Conservation (phyloP, 2,797 vertebrate genomes). For the Poecilia gillii region DNA sequence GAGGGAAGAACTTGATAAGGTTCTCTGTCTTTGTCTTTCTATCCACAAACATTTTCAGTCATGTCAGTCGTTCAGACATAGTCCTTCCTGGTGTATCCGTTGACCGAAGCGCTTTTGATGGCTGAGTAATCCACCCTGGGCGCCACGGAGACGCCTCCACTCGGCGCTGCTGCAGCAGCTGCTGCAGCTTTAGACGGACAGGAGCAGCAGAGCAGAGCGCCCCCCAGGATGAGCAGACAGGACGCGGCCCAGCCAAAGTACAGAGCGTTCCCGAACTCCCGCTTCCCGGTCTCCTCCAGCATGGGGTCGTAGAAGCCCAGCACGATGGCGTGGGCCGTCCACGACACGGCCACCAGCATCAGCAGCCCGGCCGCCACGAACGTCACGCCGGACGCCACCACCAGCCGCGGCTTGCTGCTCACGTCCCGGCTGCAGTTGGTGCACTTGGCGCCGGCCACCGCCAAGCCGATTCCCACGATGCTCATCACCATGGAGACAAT, state of each 20-base stretch:
- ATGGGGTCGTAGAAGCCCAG: constrained; percentile 82
- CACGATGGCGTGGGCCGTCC: constrained; percentile 83
- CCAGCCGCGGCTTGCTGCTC: constrained; percentile 77
- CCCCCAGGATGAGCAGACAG: constrained; percentile 81
- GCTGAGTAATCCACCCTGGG: constrained; percentile 68
- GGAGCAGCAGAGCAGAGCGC: constrained; percentile 82
- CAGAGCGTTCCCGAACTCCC: constrained; percentile 85
- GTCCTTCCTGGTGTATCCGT: constrained; percentile 77
- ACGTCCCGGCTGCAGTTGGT: constrained; percentile 81
- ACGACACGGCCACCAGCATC: constrained; percentile 81
- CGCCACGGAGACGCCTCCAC: constrained; percentile 25
- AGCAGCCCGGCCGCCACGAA: constrained; percentile 77
- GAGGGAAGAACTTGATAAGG: too few species aligned
- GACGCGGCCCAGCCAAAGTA: constrained; percentile 87
- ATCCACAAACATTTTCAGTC: not conserved
- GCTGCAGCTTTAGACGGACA: constrained; percentile 58
- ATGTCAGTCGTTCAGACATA: constrained; percentile 74
- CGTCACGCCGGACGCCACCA: constrained; percentile 70
- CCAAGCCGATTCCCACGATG: constrained; percentile 75
- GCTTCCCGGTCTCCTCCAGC: constrained; percentile 83
- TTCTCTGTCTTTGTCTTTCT: not conserved
- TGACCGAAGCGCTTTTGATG: constrained; percentile 70
- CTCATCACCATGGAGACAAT: constrained; percentile 78
- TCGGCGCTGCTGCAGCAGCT: not conserved
- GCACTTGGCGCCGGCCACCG: constrained; percentile 83